Evolutionary conservation across 2,113 vertebrate species (phyloP), one percentile per base, ranked within the genome.

Genomic region (Dipodomys merriami): DNA sequence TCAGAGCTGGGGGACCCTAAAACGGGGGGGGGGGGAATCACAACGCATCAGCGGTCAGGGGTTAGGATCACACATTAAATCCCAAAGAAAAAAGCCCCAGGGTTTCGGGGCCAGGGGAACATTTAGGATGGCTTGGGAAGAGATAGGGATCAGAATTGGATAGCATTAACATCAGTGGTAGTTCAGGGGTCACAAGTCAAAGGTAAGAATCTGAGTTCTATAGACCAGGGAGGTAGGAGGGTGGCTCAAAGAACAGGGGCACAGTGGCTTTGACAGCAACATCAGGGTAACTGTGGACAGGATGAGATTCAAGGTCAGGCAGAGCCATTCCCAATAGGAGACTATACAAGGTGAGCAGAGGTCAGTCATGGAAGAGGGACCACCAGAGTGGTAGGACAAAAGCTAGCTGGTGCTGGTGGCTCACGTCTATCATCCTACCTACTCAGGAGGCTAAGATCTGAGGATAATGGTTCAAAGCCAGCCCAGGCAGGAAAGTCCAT

Each of bases 1-100:
- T 98, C 98, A 0, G 97, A 96, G 90, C 77, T 96, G 90, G 98
- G 97, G 77, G 97, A 98, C 46, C 99, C 99, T 99, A 91, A 44
- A 94, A 44, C 35, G 23, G 16, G 29, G 18, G 2, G 35, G 35
- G 39, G 39, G 39, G n/a, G 76, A 7, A 68, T 6, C 39, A 16
- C 39, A 15, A 27, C 33, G 20, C 39, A 25, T 20, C 29, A 1
- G 57, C 76, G 23, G 73, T 88, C 89, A 80, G 39, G 77, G 39
- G n/a, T 53, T 39, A 74, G 33, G 10, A n/a, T 39, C 62, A 77
- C 19, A 49, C 35, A 57, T 0, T 49, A 44, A 39, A 57, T 39
- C 5, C 46, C 44, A 20, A 46, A 46, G 25, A 30, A 73, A 12
- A 78, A 39, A 86, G 46, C 33, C 30, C 29, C 10, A 39, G 57